phyloP scores from a whole-genome alignment of 2,113 vertebrate genomes.

The Mormyrus iriodes region DNA sequence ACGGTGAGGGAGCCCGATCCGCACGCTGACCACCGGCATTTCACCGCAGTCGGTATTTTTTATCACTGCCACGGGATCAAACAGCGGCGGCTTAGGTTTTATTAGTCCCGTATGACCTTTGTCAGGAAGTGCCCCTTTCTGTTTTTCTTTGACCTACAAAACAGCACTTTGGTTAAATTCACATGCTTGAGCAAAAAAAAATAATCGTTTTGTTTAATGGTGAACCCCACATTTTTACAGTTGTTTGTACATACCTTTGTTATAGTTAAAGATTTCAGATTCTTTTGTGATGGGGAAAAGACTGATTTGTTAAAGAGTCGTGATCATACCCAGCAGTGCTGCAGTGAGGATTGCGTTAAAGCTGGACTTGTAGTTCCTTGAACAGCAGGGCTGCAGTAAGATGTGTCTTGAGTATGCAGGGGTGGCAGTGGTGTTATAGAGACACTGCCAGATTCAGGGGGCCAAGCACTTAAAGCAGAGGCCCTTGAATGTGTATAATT shows the following conservation, averaged over 20 bases:
- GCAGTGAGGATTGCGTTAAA: background rate
- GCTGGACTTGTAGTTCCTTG: background rate
- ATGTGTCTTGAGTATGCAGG: background rate
- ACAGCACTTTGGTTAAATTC: background rate
- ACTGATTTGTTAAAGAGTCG: background rate
- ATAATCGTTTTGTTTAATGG: background rate
- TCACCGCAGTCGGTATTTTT: background rate
- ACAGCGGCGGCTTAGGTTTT: background rate
- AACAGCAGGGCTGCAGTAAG: background rate
- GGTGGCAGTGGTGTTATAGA: background rate
- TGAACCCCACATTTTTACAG: background rate
- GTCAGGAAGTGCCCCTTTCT: background rate
- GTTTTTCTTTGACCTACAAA: background rate
- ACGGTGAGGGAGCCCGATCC: constrained; percentile 71
- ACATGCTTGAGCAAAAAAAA: background rate
- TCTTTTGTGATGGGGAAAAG: background rate
- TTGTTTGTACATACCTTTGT: background rate
- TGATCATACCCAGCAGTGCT: background rate
- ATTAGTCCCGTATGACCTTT: background rate
- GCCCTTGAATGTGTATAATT: background rate
- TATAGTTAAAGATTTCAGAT: background rate
- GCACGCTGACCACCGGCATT: background rate
- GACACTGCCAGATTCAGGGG: background rate
- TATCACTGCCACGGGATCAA: background rate
- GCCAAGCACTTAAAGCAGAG: background rate